These are phyloP conservation scores for Stenolophus ochropezus DNA, from an alignment of 2,888 invertebrate species.

Conservation along the genomic window DNA sequence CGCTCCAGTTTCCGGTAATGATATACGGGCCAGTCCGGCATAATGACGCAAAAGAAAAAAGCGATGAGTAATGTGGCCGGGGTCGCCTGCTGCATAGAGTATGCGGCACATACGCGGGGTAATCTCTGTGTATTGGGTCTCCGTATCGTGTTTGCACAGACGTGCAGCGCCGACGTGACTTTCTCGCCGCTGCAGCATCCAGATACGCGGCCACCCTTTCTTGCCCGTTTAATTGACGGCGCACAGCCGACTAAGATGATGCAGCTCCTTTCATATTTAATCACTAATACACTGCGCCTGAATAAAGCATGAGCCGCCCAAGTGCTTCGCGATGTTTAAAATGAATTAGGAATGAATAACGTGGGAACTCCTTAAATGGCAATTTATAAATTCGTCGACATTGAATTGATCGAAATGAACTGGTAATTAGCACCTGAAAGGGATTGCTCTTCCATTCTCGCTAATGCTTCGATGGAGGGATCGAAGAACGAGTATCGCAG, in stretches of 20 bases:
- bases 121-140: constrained; percentile 25
- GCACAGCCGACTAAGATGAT: not conserved
- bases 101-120: not conserved
- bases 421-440: constrained; percentile 57
- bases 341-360: constrained; percentile 70
- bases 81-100: not conserved
- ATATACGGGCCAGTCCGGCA: not conserved
- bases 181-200: not conserved
- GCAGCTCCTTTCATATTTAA: constrained; percentile 59
- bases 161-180: constrained; percentile 44
- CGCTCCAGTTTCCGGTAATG: not conserved
- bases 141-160: constrained; percentile 56
- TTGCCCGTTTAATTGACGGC: constrained; percentile 36
- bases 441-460: constrained; percentile 48
- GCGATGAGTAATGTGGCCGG: not conserved
- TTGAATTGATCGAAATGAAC: constrained; percentile 56
- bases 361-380: constrained; percentile 66
- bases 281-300: constrained; percentile 69
- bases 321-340: constrained; percentile 69
- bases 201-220: constrained; percentile 1
- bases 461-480: not conserved
- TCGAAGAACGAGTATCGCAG: not conserved
- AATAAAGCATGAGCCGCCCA: constrained; percentile 70
- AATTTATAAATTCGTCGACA: constrained; percentile 58
- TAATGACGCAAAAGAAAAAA: not conserved